These are phyloP conservation scores for Trichonephila clavata DNA, from an alignment of 1,140 invertebrate species.

Conservation along the genomic window DNA sequence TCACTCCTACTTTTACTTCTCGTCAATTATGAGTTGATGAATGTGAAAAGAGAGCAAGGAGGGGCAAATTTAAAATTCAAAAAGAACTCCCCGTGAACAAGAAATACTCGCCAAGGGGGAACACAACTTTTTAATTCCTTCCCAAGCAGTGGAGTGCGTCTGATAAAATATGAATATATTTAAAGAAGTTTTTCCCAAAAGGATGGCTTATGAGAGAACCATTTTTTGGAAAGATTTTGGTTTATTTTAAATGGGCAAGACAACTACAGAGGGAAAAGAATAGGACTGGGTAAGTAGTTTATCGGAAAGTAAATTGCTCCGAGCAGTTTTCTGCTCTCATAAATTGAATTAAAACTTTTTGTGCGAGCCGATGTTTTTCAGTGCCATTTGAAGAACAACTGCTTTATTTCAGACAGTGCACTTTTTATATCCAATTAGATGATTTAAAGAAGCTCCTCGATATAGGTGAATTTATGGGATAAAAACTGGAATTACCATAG, in stretches of 20 bases:
- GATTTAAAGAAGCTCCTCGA: not conserved
- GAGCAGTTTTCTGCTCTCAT: constrained; percentile 21
- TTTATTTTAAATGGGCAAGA: constrained; percentile 19
- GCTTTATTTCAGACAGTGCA: not conserved
- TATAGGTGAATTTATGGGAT: not conserved
- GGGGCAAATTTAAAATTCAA: constrained; percentile 51
- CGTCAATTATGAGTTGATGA: constrained; percentile 64
- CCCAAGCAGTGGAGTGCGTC: not conserved
- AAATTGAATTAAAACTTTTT: constrained; percentile 46
- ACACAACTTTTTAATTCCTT: constrained; percentile 1
- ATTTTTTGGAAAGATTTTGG: not conserved
- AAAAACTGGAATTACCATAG: not conserved
- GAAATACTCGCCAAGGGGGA: constrained; percentile 33
- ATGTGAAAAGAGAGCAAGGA: not conserved
- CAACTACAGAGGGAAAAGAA: constrained; percentile 5
- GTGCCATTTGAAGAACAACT: not conserved
- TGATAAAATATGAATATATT: constrained; percentile 60
- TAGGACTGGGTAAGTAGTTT: constrained; percentile 4
- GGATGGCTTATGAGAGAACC: not conserved
- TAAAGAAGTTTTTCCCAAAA: not conserved
- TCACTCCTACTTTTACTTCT: not conserved
- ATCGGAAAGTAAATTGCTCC: constrained; percentile 59
- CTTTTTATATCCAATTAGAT: not conserved
- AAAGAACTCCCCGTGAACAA: constrained; percentile 1
- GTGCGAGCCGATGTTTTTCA: not conserved